Conservation (phyloP, 2,888 invertebrate genomes). For the Diarsia dahlii region DNA sequence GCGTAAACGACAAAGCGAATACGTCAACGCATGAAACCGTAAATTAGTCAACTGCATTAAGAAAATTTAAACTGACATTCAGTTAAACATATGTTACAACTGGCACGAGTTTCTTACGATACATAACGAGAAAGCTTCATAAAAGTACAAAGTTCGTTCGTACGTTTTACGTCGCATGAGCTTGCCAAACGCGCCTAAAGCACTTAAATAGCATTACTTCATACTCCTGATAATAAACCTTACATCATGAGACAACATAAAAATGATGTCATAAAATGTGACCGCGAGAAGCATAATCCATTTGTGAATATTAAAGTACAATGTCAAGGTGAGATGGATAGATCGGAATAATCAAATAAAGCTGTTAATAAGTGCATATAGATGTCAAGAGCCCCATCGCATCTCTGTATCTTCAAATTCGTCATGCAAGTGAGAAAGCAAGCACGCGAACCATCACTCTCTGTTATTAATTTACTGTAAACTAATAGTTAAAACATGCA, state of each 20-base stretch:
- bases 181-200: slow-evolving; percentile 31
- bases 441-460: slow-evolving; percentile 76
- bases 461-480: slow-evolving; percentile 74
- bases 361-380: slow-evolving; percentile 4
- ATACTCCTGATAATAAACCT: slow-evolving; percentile 63
- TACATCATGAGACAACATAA: slow-evolving; percentile 60
- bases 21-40: neutral
- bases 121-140: slow-evolving; percentile 12
- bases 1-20: slow-evolving; percentile 5
- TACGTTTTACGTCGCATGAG: slow-evolving; percentile 22
- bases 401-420: slow-evolving; percentile 66
- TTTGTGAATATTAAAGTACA: slow-evolving; percentile 54
- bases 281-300: slow-evolving; percentile 47
- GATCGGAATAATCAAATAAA: slow-evolving; percentile 35
- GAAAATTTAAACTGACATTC: neutral
- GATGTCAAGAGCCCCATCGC: slow-evolving; percentile 22
- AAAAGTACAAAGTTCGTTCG: slow-evolving; percentile 35
- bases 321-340: slow-evolving; percentile 48
- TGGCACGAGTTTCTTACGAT: neutral
- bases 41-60: slow-evolving; percentile 4
- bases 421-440: slow-evolving; percentile 75
- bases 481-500: slow-evolving; percentile 71
- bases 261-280: slow-evolving; percentile 64
- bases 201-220: slow-evolving; percentile 55
- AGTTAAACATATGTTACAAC: neutral